Evolutionary conservation across 2,113 vertebrate species (phyloP).

Genomic region (Pardalotus punctatus): DNA sequence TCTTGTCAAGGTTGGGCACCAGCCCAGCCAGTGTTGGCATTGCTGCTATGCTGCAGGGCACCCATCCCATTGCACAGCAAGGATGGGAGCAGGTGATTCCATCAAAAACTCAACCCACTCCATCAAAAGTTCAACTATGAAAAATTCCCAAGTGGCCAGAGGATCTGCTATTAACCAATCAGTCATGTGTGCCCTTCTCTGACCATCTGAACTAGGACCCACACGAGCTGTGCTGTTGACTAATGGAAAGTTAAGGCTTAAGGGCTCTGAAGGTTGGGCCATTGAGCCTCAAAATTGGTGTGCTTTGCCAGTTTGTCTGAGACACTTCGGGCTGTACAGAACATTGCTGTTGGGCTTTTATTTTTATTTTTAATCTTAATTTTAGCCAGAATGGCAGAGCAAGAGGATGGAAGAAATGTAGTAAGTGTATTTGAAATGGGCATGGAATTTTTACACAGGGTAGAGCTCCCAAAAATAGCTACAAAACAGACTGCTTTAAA

Average conservation of each 20-base stretch:
- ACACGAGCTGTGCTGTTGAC: neutral
- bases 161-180: neutral
- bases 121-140: neutral
- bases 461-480: constrained; percentile 47
- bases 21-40: neutral
- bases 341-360: neutral
- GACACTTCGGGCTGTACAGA: neutral
- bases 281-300: neutral
- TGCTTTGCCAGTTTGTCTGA: neutral
- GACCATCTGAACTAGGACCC: neutral
- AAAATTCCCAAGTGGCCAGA: neutral
- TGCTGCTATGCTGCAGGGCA: neutral
- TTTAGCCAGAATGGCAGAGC: constrained; percentile 11
- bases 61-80: neutral
- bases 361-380: constrained; percentile 28
- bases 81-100: neutral
- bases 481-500: constrained; percentile 10
- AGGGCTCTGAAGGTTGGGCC: neutral
- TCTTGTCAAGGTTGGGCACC: neutral
- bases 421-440: constrained; percentile 21
- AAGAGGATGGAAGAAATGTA: constrained; percentile 45
- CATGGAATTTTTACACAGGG: constrained; percentile 41
- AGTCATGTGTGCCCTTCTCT: neutral
- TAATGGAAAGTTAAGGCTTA: constrained; percentile 23
- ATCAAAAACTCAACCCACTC: neutral